Conservation (phyloP, 2,888 invertebrate species). For the Psylliodes chrysocephalus region DNA sequence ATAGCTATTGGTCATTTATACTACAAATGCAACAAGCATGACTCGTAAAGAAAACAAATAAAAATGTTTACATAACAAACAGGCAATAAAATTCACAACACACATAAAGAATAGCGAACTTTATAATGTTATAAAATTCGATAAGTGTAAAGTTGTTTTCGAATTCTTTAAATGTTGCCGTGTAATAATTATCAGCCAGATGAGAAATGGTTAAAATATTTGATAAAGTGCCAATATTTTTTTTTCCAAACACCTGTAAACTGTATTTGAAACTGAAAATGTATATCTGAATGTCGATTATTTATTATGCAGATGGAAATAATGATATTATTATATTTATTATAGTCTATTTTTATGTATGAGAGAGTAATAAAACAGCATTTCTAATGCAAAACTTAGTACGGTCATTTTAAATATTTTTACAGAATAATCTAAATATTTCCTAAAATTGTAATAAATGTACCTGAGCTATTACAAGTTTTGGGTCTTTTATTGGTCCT, state of each 20-base stretch:
- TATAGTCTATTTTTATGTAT: too few relatives aligned
- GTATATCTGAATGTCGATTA: too few relatives aligned
- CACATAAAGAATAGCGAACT: constrained; percentile 3
- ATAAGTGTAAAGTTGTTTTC: constrained; percentile 29
- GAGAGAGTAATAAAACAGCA: too few relatives aligned
- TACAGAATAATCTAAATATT: too few relatives aligned
- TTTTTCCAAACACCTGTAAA: neutral
- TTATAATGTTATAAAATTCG: constrained; percentile 30
- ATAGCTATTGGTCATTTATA: neutral
- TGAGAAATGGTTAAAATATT: constrained; percentile 28
- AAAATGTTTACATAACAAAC: constrained; percentile 21
- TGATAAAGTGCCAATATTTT: constrained; percentile 20
- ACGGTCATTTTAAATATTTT: too few relatives aligned
- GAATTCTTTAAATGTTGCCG: constrained; percentile 25
- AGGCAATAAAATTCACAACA: neutral
- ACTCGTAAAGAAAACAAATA: neutral
- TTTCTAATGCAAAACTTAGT: too few relatives aligned
- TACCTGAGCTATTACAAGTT: too few relatives aligned
- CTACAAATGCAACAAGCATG: neutral
- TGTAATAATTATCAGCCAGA: constrained; percentile 35
- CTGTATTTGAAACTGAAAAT: neutral
- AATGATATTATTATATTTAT: too few relatives aligned
- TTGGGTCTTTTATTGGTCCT: too few relatives aligned
- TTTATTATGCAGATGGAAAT: too few relatives aligned
- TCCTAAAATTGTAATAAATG: too few relatives aligned